A percentile compares a stretch with the other conserved stretches of the same genome.
phyloP scores from a whole-genome alignment of 1,140 invertebrate species.

The Achatina immaculata region DNA sequence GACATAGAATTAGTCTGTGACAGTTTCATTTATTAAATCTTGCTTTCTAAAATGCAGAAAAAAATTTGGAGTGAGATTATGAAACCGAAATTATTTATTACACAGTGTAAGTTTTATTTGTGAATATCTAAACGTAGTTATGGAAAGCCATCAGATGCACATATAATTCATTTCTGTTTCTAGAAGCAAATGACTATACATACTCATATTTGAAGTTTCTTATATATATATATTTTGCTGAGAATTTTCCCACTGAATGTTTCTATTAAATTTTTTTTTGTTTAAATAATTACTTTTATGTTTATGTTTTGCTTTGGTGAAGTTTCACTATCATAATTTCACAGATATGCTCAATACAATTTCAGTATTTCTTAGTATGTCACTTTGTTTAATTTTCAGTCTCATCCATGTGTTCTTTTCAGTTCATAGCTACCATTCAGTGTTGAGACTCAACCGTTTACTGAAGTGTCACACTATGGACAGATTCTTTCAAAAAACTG shows the following conservation, averaged over 20 bases:
- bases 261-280: neutral
- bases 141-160: neutral
- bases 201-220: no score
- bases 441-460: slow-evolving; percentile 70
- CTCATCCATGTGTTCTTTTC: neutral
- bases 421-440: slow-evolving; percentile 32
- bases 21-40: no score
- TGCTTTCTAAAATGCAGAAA: no score
- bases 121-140: neutral
- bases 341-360: neutral
- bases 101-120: neutral
- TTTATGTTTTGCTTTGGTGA: neutral
- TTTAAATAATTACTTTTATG: neutral
- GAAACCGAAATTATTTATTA: neutral
- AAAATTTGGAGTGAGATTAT: neutral
- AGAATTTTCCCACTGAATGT: neutral
- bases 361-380: neutral
- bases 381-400: no score
- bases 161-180: neutral
- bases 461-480: slow-evolving; percentile 79
- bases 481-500: slow-evolving; percentile 54
- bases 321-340: neutral
- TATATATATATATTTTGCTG: no score
- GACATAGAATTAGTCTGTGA: neutral
- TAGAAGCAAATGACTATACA: no score